phyloP scores from a whole-genome alignment of 2,797 vertebrate species.

The Girardinus metallicus region DNA sequence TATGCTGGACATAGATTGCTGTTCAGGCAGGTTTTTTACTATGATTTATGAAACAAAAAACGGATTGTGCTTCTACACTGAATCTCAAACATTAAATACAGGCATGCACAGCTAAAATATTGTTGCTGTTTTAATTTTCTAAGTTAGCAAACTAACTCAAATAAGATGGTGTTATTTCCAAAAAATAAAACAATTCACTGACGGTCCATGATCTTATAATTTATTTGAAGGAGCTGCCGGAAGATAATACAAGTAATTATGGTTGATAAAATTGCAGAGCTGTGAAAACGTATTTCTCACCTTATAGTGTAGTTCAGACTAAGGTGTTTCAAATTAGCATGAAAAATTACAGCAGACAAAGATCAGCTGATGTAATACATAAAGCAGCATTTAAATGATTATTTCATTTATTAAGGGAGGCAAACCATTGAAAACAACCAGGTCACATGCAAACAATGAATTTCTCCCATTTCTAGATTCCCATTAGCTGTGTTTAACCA shows the following conservation, averaged over 20 bases:
- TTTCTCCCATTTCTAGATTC: background rate
- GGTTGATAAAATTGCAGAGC: background rate
- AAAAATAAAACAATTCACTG: slow-evolving; percentile 31
- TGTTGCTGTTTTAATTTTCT: background rate
- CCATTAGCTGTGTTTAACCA: background rate
- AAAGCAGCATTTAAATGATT: background rate
- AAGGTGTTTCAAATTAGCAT: background rate
- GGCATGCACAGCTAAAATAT: background rate
- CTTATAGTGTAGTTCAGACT: background rate
- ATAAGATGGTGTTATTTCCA: slow-evolving; percentile 6
- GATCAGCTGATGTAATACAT: background rate
- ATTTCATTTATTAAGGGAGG: background rate
- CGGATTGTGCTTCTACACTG: background rate
- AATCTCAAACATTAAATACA: background rate
- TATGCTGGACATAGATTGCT: slow-evolving; percentile 20
- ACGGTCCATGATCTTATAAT: slow-evolving; percentile 26
- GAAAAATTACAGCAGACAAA: background rate
- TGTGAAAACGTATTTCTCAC: background rate
- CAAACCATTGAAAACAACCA: background rate
- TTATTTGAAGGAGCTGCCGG: slow-evolving; percentile 18
- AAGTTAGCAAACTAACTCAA: slow-evolving; percentile 25
- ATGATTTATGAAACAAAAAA: slow-evolving; percentile 25
- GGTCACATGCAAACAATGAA: background rate
- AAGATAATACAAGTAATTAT: background rate
- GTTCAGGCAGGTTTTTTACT: slow-evolving; percentile 13